Evolutionary conservation across 2,797 vertebrate genomes (phyloP).

Genomic region (Synaphobranchus kaupii): DNA sequence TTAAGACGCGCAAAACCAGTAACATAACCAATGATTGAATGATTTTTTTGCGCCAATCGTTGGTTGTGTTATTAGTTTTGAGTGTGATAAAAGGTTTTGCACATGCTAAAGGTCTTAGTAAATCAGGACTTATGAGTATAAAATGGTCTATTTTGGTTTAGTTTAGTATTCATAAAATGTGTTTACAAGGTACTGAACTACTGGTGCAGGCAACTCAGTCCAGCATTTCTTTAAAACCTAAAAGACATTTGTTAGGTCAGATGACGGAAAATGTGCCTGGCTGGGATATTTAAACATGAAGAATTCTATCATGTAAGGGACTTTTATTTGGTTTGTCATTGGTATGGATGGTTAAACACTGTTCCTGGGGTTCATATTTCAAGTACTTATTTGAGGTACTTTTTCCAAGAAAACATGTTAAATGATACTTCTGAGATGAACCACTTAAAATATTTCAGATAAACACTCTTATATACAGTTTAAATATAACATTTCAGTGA

Average conservation of each 20-base stretch:
- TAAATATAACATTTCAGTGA: not conserved
- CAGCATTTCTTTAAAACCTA: not conserved
- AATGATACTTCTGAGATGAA: not conserved
- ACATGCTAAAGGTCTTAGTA: no score
- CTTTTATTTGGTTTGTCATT: not conserved
- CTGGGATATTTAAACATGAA: not conserved
- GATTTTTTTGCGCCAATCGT: no score
- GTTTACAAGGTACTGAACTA: not conserved
- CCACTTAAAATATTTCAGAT: not conserved
- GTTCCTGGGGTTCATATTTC: not conserved
- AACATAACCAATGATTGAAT: no score
- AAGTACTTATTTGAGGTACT: constrained; percentile 2
- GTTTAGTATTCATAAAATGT: not conserved
- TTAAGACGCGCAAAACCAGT: no score
- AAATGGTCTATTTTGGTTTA: no score
- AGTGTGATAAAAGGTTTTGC: no score
- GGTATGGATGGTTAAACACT: constrained; percentile 5
- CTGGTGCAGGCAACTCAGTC: not conserved
- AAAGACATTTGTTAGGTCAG: not conserved
- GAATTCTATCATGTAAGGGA: not conserved
- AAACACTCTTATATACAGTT: not conserved
- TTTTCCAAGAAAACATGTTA: not conserved
- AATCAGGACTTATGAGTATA: not conserved
- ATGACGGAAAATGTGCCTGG: not conserved
- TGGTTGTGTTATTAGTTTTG: no score